These are phyloP conservation scores for Melanogrammus aeglefinus DNA, from an alignment of 2,797 vertebrate species.

Conservation along the genomic window DNA sequence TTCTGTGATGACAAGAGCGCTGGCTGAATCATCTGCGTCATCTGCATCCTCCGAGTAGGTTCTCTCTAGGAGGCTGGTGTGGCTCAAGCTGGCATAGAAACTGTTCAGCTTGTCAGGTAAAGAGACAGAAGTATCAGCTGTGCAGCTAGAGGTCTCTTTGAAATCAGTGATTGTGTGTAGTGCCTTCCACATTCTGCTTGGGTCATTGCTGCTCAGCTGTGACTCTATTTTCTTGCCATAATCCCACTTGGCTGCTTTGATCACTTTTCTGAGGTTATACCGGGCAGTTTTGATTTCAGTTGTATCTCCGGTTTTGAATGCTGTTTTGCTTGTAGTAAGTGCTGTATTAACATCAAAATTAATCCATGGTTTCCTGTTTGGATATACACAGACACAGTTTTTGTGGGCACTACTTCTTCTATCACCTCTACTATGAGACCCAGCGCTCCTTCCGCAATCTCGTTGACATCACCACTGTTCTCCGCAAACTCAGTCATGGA, in stretches of 20 bases:
- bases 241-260: background rate
- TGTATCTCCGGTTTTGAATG: background rate
- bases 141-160: background rate
- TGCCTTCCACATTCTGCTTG: background rate
- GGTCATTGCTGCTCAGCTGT: no score
- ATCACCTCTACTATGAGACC: no score
- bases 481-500: no score
- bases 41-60: no score
- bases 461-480: no score
- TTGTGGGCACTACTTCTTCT: no score
- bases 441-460: no score
- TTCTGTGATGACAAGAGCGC: no score
- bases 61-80: background rate
- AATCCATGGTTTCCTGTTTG: background rate
- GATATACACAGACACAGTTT: background rate
- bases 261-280: background rate
- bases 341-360: background rate
- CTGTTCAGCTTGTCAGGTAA: background rate
- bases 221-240: no score
- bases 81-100: background rate
- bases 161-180: background rate
- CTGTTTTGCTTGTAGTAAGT: background rate
- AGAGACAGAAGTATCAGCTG: background rate
- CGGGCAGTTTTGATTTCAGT: background rate
- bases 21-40: no score